phyloP scores from a whole-genome alignment of 2,888 invertebrate species.

The Plebejus argus region DNA sequence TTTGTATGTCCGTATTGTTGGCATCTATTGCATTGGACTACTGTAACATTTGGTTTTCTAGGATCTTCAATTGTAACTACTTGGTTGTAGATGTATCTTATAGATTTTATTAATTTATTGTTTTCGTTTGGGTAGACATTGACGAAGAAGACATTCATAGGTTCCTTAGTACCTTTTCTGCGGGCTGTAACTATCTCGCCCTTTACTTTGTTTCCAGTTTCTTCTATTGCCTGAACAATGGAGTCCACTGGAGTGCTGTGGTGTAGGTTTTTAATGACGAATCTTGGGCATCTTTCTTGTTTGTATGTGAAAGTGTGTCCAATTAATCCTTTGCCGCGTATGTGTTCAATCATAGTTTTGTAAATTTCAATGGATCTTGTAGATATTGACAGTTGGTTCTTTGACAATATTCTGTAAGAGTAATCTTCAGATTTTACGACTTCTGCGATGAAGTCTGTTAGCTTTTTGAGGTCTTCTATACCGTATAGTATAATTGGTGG shows the following conservation, averaged over 20 bases:
- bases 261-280: slow-evolving; percentile 8
- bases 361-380: background rate
- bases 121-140: background rate
- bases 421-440: background rate
- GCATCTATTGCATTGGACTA: slow-evolving; percentile 11
- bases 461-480: background rate
- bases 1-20: slow-evolving; percentile 27
- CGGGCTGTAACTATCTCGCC: background rate
- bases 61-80: background rate
- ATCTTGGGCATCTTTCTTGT: background rate
- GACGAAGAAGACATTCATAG: background rate
- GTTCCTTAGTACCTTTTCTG: background rate
- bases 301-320: background rate
- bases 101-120: background rate
- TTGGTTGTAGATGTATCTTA: background rate
- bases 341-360: background rate
- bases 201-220: background rate
- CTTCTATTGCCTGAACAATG: background rate
- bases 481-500: background rate
- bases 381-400: background rate
- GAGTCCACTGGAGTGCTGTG: background rate
- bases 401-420: background rate
- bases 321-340: background rate
- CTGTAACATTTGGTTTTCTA: background rate
- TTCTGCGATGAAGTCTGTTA: background rate